A percentile compares a stretch with the other conserved stretches of the same genome.
These are phyloP conservation scores for Argentina silus DNA, from an alignment of 2,797 vertebrate genomes.

Conservation along the genomic window DNA sequence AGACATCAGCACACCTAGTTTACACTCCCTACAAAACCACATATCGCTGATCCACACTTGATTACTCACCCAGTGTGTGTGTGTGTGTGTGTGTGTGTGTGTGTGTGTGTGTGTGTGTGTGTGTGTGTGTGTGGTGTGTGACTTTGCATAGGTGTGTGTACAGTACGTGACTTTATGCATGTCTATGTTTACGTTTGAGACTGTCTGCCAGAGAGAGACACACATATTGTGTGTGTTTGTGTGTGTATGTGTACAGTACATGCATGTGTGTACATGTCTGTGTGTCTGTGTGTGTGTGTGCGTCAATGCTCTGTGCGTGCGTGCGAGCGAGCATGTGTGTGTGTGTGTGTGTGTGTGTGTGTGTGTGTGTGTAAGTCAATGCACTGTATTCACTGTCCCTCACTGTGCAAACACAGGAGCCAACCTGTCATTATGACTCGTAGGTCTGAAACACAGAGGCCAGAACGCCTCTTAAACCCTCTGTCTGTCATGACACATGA, in stretches of 20 bases:
- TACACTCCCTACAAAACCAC: slow-evolving; percentile 59
- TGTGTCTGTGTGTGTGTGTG: neutral
- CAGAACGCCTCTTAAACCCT: slow-evolving; percentile 25
- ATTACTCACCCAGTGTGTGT: slow-evolving; percentile 39
- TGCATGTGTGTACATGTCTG: neutral
- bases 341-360: neutral
- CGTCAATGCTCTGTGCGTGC: neutral
- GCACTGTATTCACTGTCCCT: slow-evolving; percentile 23
- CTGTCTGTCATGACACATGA: neutral
- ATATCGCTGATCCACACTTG: slow-evolving; percentile 62
- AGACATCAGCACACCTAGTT: slow-evolving; percentile 57
- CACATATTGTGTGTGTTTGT: neutral
- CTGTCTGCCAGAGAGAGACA: neutral
- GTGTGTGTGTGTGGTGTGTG: neutral
- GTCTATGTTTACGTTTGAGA: slow-evolving; percentile 14
- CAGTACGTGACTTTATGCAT: neutral
- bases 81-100: slow-evolving; percentile 13
- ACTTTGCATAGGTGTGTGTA: neutral
- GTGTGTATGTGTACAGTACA: neutral
- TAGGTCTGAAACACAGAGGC: slow-evolving; percentile 33
- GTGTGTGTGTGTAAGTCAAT: neutral
- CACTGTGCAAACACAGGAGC: slow-evolving; percentile 1
- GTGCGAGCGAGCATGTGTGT: neutral
- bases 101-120: slow-evolving; percentile 28
- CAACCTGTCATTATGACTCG: slow-evolving; percentile 56